A percentile compares a stretch with the other conserved stretches of the same genome.
Conservation (phyloP, 2,888 invertebrate species). For the Drosophila lutescens region DNA sequence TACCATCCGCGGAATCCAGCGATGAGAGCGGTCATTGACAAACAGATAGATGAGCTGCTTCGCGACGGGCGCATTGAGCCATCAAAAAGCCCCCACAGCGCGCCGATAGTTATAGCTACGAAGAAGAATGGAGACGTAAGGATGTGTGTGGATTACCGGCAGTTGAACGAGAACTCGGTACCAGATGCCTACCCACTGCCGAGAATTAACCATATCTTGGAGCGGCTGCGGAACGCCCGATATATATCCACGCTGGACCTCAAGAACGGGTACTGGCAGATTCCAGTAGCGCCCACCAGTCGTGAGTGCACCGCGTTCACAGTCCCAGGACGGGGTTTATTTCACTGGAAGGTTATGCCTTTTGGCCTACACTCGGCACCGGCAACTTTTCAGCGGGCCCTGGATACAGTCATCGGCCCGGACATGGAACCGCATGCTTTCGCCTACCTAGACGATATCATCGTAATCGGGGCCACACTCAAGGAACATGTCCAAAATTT, state of each 20-base stretch:
- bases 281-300: too few species aligned
- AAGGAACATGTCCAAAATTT: background rate
- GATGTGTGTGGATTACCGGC: background rate
- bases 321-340: too few species aligned
- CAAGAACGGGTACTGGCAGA: too few species aligned
- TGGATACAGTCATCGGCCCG: constrained; percentile 6
- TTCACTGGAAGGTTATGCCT: too few species aligned
- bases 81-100: too few species aligned
- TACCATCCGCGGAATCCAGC: too few species aligned
- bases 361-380: too few species aligned
- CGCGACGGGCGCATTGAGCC: too few species aligned
- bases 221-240: background rate
- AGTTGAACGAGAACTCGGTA: background rate
- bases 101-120: background rate
- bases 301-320: too few species aligned
- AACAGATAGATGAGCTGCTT: too few species aligned
- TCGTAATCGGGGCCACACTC: background rate
- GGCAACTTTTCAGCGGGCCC: background rate
- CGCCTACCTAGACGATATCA: constrained; percentile 11
- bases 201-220: background rate
- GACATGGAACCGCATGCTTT: constrained; percentile 18
- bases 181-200: background rate
- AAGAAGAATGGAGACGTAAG: background rate
- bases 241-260: too few species aligned
- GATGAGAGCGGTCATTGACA: too few species aligned